Conservation (phyloP, 2,797 vertebrate species). For the Pangasius krempfi region DNA sequence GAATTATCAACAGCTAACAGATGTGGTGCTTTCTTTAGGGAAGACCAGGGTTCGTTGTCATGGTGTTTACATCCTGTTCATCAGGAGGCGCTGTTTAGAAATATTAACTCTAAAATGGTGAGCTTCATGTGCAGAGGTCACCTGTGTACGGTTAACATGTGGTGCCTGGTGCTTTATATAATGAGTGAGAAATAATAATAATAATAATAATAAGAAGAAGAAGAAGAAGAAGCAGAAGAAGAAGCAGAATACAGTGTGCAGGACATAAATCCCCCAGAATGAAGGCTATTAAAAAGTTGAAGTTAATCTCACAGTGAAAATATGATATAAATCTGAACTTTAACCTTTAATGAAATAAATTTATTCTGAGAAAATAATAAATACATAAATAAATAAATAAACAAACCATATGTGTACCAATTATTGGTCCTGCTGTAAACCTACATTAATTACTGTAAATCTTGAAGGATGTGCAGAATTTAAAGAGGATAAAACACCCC, state of each 20-base stretch:
- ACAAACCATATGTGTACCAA: background rate
- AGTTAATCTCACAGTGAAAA: background rate
- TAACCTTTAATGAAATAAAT: background rate
- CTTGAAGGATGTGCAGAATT: too few relatives aligned
- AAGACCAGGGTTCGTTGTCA: background rate
- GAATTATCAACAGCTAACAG: background rate
- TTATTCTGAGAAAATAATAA: background rate
- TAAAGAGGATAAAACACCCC: too few relatives aligned
- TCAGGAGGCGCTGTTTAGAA: background rate
- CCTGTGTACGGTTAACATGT: background rate
- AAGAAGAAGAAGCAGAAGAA: too few relatives aligned
- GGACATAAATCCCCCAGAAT: background rate
- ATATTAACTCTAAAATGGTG: background rate
- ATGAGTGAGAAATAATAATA: background rate
- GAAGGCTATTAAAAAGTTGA: background rate
- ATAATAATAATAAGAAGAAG: too few relatives aligned
- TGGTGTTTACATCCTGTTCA: background rate
- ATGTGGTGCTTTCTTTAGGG: background rate
- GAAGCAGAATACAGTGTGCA: background rate
- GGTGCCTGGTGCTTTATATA: background rate
- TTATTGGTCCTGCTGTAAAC: too few relatives aligned
- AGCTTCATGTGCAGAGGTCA: background rate
- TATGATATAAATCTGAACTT: background rate
- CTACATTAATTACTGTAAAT: too few relatives aligned
- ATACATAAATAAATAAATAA: too few relatives aligned